Evolutionary conservation across 2,797 vertebrate genomes (phyloP), one percentile per base, ranked within the genome.

Genomic region (Uromys caudimaculatus): DNA sequence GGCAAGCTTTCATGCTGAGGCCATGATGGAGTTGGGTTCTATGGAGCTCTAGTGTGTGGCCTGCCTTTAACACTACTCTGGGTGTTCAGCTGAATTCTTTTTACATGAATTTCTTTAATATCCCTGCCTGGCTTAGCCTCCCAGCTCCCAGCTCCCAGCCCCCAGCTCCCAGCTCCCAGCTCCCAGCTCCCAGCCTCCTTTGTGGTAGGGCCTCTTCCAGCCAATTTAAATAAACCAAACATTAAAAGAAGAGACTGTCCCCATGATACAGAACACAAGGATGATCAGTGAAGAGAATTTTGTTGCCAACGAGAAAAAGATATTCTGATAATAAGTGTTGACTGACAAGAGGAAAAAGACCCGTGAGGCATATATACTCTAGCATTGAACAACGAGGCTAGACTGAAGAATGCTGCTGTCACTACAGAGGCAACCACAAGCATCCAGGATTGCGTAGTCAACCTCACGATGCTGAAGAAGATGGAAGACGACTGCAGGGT

Each of bases 1-100:
- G 89, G 99, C 99, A 0, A 97, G 98, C 62, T 98, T 98, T 88
- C 99, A 99, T 0, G 98, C 98, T n/a, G 4, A 67, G 71, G 85
- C 81, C 84, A 62, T 92, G 90, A 76, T 62, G 98, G 44, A 19
- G 62, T 92, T 56, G 50, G 23, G 82, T 16, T 62, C 21, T 8
- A 0, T 0, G 7, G 23, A 41, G 38, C 50, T 90, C 54, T 78
- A 32, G 35, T 52, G 62, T 62, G 83, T 24, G 2, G 76, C 82
- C 35, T 82, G 50, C 41, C 54, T 71, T 35, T 62, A 0, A 8
- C 2, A 3, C 60, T 92, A 32, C 69, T 96, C 56, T 54, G 58
- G 69, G 75, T 85, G 64, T 82, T 96, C 35, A 44, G 14, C 38
- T 93, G 92, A 97, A 54, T 3, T n/a, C 76, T 56, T 81, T 88